Evolutionary conservation across 53 echinoderm and acorn worm species (phyloP).

Genomic region (Mesocentrotus franciscanus): DNA sequence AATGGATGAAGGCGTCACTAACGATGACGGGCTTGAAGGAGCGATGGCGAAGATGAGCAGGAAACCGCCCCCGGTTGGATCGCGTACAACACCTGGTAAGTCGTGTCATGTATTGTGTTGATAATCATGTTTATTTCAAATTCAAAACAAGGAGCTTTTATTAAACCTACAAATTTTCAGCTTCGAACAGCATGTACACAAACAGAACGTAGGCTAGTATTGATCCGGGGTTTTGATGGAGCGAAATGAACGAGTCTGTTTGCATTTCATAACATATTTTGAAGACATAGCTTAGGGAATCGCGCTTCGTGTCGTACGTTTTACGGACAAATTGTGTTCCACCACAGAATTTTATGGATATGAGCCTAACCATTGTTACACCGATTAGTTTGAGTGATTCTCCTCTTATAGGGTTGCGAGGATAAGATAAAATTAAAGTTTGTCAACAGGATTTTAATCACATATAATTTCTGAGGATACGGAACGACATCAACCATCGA

Average conservation of each 20-base stretch:
- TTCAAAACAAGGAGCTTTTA: not conserved
- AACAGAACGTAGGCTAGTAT: not conserved
- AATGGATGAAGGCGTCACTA: conserved; percentile 6
- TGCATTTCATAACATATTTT: not conserved
- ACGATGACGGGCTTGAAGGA: conserved; percentile 38
- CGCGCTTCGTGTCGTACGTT: not conserved
- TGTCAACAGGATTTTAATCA: not conserved
- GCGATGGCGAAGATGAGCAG: not conserved
- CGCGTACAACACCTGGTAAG: conserved; percentile 8
- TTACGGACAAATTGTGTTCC: not conserved
- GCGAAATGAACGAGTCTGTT: not conserved
- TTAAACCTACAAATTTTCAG: not conserved
- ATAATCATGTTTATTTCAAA: not conserved
- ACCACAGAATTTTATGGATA: not conserved
- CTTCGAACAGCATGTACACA: too few relatives aligned
- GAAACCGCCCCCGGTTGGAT: conserved; percentile 13
- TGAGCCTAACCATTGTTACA: not conserved
- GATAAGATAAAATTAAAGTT: not conserved
- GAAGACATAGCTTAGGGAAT: not conserved
- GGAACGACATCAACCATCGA: not conserved
- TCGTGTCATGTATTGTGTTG: not conserved
- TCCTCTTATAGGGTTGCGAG: not conserved
- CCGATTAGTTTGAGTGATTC: not conserved
- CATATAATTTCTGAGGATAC: not conserved
- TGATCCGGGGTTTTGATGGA: not conserved